Evolutionary conservation across 2,888 invertebrate species (phyloP).

Genomic region (Chelonus formosanus): DNA sequence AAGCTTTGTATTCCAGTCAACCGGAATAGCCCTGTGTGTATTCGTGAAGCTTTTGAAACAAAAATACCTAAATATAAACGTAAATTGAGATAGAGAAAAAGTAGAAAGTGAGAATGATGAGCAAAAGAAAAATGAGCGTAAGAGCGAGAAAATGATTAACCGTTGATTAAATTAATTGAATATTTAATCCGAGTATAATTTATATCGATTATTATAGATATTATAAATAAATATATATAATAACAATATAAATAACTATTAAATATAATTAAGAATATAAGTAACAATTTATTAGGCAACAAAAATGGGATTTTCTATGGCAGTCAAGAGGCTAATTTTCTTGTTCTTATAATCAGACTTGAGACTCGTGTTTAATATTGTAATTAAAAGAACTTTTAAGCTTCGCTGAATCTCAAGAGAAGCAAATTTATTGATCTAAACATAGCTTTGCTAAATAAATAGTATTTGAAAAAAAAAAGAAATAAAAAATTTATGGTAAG

Average conservation of each 20-base stretch:
- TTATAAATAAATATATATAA: conserved; percentile 35
- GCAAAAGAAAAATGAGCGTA: conserved; percentile 13
- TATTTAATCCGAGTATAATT: conserved; percentile 56
- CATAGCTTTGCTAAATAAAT: conserved; percentile 26
- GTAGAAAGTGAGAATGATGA: conserved; percentile 16
- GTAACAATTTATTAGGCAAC: conserved; percentile 40
- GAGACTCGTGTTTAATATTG: conserved; percentile 13
- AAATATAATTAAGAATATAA: conserved; percentile 41
- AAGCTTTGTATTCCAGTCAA: conserved; percentile 16
- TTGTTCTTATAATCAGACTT: conserved; percentile 16
- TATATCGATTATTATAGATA: conserved; percentile 46
- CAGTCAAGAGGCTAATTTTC: conserved; percentile 27
- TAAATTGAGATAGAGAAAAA: conserved; percentile 26
- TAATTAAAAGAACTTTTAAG: conserved; percentile 9
- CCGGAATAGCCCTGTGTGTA: conserved; percentile 1
- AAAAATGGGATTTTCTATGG: conserved; percentile 41
- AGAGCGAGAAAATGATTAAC: conserved; percentile 27
- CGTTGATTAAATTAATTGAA: conserved; percentile 46
- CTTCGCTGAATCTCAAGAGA: conserved; percentile 7
- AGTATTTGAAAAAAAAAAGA: neutral
- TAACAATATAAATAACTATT: conserved; percentile 20
- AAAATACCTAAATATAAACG: conserved; percentile 11
- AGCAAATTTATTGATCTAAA: conserved; percentile 8
- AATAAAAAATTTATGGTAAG: conserved; percentile 6
- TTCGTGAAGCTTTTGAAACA: conserved; percentile 18